Evolutionary conservation across 2,113 vertebrate species (phyloP).

Genomic region (Ardeotis arabs): DNA sequence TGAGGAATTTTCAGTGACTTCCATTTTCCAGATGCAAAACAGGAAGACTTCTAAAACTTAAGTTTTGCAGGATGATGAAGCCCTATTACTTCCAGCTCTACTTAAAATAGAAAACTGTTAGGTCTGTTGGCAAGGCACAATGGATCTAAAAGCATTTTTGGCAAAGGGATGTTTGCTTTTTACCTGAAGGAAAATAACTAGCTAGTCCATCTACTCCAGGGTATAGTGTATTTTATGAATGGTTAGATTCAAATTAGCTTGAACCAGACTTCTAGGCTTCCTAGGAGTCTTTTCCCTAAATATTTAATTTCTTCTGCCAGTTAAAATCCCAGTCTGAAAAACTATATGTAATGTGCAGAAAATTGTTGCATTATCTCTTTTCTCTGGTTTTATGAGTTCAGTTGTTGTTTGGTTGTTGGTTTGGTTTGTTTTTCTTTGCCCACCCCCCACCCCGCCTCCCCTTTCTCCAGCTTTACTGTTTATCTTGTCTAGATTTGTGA

Average conservation of each 20-base stretch:
- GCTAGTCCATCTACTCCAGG: slow-evolving; percentile 50
- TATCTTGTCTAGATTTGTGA: background rate
- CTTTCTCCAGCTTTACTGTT: background rate
- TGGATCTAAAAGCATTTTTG: slow-evolving; percentile 57
- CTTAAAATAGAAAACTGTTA: slow-evolving; percentile 40
- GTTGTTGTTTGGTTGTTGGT: background rate
- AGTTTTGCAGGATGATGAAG: slow-evolving; percentile 7
- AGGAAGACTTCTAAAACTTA: background rate
- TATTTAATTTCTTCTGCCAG: slow-evolving; percentile 62
- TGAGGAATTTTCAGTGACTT: background rate
- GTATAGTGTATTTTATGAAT: slow-evolving; percentile 65
- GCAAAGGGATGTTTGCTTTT: slow-evolving; percentile 44
- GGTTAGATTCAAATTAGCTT: slow-evolving; percentile 57
- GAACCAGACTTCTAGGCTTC: slow-evolving; percentile 50
- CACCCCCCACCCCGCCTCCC: no score
- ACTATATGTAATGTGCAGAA: slow-evolving; percentile 2
- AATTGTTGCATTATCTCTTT: background rate
- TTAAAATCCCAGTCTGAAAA: slow-evolving; percentile 58
- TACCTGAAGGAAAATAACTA: slow-evolving; percentile 56
- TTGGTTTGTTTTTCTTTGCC: background rate
- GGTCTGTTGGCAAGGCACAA: background rate
- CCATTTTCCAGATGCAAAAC: background rate
- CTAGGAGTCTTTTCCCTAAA: slow-evolving; percentile 48
- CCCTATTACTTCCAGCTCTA: slow-evolving; percentile 8
- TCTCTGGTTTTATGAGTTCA: background rate